Conservation (phyloP, 2,113 vertebrate genomes). For the Propithecus coquereli region DNA sequence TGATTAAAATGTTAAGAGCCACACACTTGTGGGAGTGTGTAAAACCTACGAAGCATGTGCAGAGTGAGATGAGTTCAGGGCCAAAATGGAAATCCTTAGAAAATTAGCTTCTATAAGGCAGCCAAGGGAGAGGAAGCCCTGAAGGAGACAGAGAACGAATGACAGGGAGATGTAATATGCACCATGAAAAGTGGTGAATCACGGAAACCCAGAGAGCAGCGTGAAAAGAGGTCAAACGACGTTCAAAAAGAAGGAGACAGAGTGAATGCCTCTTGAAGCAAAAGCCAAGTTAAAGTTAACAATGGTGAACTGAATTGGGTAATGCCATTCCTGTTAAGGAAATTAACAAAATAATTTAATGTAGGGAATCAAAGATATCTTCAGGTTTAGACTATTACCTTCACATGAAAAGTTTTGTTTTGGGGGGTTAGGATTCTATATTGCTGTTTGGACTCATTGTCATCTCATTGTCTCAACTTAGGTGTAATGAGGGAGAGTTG, state of each 20-base stretch:
- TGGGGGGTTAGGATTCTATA: neutral
- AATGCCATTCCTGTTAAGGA: neutral
- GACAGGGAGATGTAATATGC: neutral
- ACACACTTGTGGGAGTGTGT: neutral
- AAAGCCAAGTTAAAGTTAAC: constrained; percentile 33
- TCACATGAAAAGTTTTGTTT: neutral
- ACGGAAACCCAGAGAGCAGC: constrained; percentile 2
- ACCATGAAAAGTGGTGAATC: constrained; percentile 14
- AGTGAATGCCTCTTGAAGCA: constrained; percentile 22
- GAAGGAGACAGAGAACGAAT: neutral
- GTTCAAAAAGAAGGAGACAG: constrained; percentile 37
- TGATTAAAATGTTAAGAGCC: neutral
- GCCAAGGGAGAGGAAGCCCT: neutral
- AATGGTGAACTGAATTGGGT: neutral
- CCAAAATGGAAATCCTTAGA: constrained; percentile 34
- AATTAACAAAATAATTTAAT: constrained; percentile 9
- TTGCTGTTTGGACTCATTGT: neutral
- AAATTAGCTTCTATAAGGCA: constrained; percentile 34
- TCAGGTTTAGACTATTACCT: neutral
- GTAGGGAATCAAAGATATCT: neutral
- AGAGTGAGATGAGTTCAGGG: neutral
- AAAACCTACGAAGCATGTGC: neutral
- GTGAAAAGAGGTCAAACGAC: constrained; percentile 41
- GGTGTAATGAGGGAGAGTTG: neutral
- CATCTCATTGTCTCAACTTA: neutral